A percentile compares a stretch with the other conserved stretches of the same genome.
phyloP scores from a whole-genome alignment of 2,797 vertebrate genomes.

The Lerista edwardsae region DNA sequence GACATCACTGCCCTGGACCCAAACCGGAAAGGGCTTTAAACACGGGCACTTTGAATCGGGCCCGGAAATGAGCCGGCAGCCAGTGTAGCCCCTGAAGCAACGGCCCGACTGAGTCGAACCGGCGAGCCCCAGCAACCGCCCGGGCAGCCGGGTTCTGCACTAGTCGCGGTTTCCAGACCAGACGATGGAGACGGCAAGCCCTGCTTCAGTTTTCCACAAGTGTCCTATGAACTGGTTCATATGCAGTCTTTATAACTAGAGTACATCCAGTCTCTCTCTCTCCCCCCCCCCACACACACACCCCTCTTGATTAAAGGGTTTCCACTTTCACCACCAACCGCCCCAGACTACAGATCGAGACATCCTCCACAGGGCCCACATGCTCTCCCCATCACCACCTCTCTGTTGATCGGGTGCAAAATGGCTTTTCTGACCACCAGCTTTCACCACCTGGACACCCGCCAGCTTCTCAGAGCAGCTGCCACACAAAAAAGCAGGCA shows the following conservation, averaged over 20 bases:
- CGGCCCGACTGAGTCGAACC: too few species aligned
- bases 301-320: neutral
- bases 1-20: neutral
- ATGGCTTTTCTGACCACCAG: slow-evolving; percentile 8
- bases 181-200: neutral
- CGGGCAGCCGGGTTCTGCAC: too few species aligned
- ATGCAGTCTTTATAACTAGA: neutral
- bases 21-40: too few species aligned
- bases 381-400: slow-evolving; percentile 5
- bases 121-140: too few species aligned
- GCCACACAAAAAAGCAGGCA: slow-evolving; percentile 59
- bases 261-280: too few species aligned
- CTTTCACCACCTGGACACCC: slow-evolving; percentile 38
- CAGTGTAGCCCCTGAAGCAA: too few species aligned
- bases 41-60: too few species aligned
- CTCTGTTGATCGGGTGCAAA: slow-evolving; percentile 38
- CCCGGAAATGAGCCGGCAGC: too few species aligned
- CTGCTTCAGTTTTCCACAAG: neutral
- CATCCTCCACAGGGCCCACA: neutral
- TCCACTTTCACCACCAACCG: neutral
- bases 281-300: too few species aligned
- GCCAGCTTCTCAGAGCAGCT: slow-evolving; percentile 57
- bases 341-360: slow-evolving; percentile 52
- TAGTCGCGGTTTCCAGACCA: too few species aligned
- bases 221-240: neutral